Conservation (phyloP, 2,113 vertebrate species). For the Amphilophus citrinellus region DNA sequence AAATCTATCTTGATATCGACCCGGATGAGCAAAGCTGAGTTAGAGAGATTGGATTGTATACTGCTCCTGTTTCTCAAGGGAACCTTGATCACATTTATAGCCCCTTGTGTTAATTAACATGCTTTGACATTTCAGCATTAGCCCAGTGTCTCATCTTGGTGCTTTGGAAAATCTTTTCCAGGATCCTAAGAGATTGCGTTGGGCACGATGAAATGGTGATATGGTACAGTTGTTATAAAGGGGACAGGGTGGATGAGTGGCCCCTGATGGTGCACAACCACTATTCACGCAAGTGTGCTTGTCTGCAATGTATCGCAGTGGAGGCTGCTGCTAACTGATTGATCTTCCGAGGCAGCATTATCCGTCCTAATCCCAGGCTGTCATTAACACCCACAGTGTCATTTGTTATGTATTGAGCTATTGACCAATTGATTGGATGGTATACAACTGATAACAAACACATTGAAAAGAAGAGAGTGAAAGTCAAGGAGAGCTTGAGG, state of each 20-base stretch:
- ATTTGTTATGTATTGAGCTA: conserved; percentile 82
- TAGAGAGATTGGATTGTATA: conserved; percentile 68
- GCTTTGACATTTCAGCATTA: conserved; percentile 77
- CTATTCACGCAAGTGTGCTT: neutral
- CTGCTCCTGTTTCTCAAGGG: conserved; percentile 68
- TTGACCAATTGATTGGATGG: conserved; percentile 77
- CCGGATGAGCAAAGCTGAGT: conserved; percentile 63
- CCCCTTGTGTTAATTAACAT: conserved; percentile 82
- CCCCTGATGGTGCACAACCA: conserved; percentile 28
- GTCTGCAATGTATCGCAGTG: conserved; percentile 25
- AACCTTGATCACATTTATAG: conserved; percentile 79
- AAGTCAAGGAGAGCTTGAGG: conserved; percentile 58
- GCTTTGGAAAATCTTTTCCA: conserved; percentile 69
- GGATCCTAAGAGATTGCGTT: conserved; percentile 53
- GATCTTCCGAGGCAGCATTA: conserved; percentile 73
- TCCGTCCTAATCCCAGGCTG: conserved; percentile 79
- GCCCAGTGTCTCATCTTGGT: conserved; percentile 70
- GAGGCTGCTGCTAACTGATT: conserved; percentile 66
- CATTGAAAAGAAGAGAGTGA: conserved; percentile 64
- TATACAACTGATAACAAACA: conserved; percentile 80
- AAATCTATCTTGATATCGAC: conserved; percentile 80
- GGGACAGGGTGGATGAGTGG: conserved; percentile 25
- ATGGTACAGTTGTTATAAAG: conserved; percentile 55
- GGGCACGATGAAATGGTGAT: conserved; percentile 59
- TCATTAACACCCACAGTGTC: conserved; percentile 79